Evolutionary conservation across 2,797 vertebrate species (phyloP).

Genomic region (Scolopax rusticola): DNA sequence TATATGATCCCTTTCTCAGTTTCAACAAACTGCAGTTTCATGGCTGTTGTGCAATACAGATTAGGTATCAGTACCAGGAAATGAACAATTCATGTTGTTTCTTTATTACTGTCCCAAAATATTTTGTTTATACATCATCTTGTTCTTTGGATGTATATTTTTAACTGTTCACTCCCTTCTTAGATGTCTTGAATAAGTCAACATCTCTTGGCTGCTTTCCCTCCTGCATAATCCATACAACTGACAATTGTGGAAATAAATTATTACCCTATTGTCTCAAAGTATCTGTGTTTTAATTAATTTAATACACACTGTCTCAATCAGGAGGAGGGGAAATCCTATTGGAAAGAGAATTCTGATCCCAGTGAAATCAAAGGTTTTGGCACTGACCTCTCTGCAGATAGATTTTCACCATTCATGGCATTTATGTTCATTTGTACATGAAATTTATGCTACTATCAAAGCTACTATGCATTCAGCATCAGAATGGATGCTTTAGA

Average conservation of each 20-base stretch:
- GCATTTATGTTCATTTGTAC: background rate
- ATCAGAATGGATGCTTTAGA: background rate
- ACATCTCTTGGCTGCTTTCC: background rate
- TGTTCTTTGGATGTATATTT: background rate
- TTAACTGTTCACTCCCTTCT: background rate
- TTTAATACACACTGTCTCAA: background rate
- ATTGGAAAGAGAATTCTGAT: background rate
- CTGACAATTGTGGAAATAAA: constrained; percentile 2
- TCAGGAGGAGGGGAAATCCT: background rate
- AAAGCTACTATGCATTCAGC: background rate
- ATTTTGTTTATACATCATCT: background rate
- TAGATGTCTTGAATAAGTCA: background rate
- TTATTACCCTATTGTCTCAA: background rate
- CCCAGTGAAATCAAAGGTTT: background rate
- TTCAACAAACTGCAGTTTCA: background rate
- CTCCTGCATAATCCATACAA: background rate
- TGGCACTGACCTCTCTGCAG: background rate
- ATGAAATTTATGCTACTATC: background rate
- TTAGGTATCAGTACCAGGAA: background rate
- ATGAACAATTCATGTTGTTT: background rate
- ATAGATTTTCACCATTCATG: background rate
- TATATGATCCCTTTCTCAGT: background rate
- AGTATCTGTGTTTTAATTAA: background rate
- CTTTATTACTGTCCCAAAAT: background rate
- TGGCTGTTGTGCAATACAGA: background rate